Base-by-base conservation (phyloP, 2,888 invertebrate genomes). In the Ennomos quercinarius region DNA sequence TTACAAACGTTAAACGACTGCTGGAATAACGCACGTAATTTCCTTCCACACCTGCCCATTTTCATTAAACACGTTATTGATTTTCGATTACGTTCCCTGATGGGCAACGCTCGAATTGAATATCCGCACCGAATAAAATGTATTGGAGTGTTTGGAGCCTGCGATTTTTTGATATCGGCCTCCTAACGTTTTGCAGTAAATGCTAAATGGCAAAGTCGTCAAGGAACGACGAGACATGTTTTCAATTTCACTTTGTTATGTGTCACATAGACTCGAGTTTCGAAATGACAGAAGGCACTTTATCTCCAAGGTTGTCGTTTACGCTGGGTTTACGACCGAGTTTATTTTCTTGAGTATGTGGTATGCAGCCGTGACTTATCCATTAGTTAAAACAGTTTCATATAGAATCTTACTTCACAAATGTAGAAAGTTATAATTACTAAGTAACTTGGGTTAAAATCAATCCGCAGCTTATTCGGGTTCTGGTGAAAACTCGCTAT, bases 21-120 rank as follows among this genome's bases (percentile, higher is more conserved):
- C 51, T 54, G 37, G 53, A 65, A 63, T 59, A 55, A 39, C 48
- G 56, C 48, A 64, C 61, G 70, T 61, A 61, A 71, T 71, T 70
- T 64, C 59, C 67, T 60, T 59, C 68, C 63, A 63, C 72, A 74
- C 74, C 77, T 74, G 62, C 58, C 66, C 61, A 64, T 66, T 66
- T 66, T 64, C 66, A 68, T 64, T 77, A 75, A 73, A 71, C 66
- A 64, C 43, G 46, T 57, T 76, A 80, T 80, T 74, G 81, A 80
- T 80, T 82, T 80, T 77, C 74, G 76, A 77, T 81, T 78, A 80
- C 53, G 54, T 39, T 34, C 37, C 34, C 56, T 65, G 65, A 67
- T 65, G 54, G 61, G 61, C 57, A 58, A 59, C 58, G 64, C 62
- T 67, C 40, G 38, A 59, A 61, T 59, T 59, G 56, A 49, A 63